phyloP scores from a whole-genome alignment of 1,140 invertebrate genomes.

The Macrosteles quadrilineatus region DNA sequence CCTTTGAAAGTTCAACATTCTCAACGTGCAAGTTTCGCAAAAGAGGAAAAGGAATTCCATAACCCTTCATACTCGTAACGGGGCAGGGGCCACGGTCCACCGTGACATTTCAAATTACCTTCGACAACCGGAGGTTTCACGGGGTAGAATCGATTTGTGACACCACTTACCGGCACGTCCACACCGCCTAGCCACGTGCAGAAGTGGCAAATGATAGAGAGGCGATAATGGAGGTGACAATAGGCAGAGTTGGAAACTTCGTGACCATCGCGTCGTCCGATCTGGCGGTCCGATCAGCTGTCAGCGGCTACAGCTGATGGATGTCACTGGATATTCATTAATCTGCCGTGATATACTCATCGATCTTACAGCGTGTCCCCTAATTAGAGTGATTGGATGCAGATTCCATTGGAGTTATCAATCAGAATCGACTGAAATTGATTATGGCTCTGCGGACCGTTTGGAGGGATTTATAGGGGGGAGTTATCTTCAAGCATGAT shows the following conservation, averaged over 20 bases:
- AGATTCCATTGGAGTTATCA: neutral
- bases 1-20: too few relatives aligned
- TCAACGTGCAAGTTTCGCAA: too few relatives aligned
- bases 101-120: neutral
- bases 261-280: neutral
- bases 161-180: neutral
- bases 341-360: neutral
- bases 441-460: neutral
- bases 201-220: neutral
- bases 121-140: neutral
- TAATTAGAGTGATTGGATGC: neutral
- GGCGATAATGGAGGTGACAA: constrained; percentile 10
- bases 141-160: neutral
- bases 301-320: neutral
- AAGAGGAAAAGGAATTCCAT: too few relatives aligned
- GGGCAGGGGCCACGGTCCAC: neutral
- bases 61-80: too few relatives aligned
- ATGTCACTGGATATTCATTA: neutral
- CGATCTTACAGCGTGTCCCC: neutral
- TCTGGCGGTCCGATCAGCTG: too few relatives aligned
- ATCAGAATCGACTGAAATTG: neutral
- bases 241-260: neutral
- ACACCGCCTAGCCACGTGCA: neutral
- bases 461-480: too few relatives aligned
- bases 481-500: too few relatives aligned